A percentile compares a stretch with the other conserved stretches of the same genome.
These are phyloP conservation scores for Eunapius fragilis DNA, from an alignment of 37 sponge, comb jelly and placozoan genomes.

Conservation along the genomic window DNA sequence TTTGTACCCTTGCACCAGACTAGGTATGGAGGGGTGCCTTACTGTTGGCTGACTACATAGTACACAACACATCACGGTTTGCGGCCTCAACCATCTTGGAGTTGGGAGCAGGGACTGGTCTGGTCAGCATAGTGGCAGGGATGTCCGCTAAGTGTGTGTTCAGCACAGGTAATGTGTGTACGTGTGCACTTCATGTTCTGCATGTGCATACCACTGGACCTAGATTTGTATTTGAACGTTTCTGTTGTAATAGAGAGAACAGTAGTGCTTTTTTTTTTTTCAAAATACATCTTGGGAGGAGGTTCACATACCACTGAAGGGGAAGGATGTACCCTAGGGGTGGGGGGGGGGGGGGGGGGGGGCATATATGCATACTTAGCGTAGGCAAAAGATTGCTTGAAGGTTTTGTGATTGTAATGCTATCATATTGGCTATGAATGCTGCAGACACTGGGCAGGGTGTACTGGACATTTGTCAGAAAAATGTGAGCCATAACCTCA, in stretches of 20 bases:
- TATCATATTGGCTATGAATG: not conserved
- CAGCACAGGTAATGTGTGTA: slow-evolving; percentile 44
- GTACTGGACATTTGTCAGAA: slow-evolving; percentile 37
- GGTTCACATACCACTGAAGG: too few relatives aligned
- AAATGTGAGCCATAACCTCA: slow-evolving; percentile 30
- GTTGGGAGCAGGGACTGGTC: slow-evolving; percentile 57
- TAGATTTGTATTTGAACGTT: too few relatives aligned
- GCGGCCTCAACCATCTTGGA: slow-evolving; percentile 25
- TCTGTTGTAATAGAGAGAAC: too few relatives aligned
- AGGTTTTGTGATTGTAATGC: too few relatives aligned
- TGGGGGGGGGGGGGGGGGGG: too few relatives aligned
- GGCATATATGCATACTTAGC: not conserved
- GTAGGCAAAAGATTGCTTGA: too few relatives aligned
- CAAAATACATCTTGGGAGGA: too few relatives aligned
- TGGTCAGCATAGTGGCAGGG: slow-evolving; percentile 39
- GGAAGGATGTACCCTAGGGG: too few relatives aligned
- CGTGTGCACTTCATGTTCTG: not conserved
- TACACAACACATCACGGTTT: slow-evolving; percentile 1
- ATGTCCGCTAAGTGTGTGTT: slow-evolving; percentile 5
- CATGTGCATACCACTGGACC: not conserved
- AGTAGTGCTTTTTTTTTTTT: too few relatives aligned
- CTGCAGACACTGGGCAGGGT: slow-evolving; percentile 34
- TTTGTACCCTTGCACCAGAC: not conserved
- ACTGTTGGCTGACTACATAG: slow-evolving; percentile 46
- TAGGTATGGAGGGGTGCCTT: slow-evolving; percentile 62